Base-by-base conservation (phyloP, 2,888 invertebrate genomes). In the Volucella bombylans region DNA sequence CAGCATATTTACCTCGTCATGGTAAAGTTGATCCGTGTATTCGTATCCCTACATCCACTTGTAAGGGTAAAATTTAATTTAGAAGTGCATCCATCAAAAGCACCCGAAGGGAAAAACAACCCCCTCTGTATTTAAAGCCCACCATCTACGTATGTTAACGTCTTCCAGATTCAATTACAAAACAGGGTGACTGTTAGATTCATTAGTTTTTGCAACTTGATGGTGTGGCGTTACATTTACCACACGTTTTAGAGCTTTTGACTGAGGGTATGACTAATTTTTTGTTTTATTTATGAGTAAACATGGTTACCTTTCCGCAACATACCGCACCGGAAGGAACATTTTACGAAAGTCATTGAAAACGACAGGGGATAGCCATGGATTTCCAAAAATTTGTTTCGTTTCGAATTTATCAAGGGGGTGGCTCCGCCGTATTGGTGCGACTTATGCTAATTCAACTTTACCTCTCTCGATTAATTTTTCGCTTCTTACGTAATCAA, bases 71-170 rank as follows among this genome's bases (percentile, higher is more conserved):
- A 86, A 86, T 82, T 81, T 86, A 86, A 86, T 86, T 86, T 86
- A 64, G 81, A 86, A 86, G 80, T 86, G 86, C 86, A 86, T 86
- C 81, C 86, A 86, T 86, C 86, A 86, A 77, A 73, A 65, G 68
- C 80, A 61, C 65, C 71, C 74, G 74, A 71, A 76, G 71, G 79
- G 80, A 23, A 67, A 72, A 72, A 72, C 23, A 15, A 61, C 39
- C 31, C 64, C 81, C 74, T 69, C 64, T 65, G 65, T 71, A 49
- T 71, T 71, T 18, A 68, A 67, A 57, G 52, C 65, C 71, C 49
- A 55, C 74, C 61, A 76, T 55, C 72, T 77, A 67, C 55, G 69
- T 49, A 62, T 62, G 80, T 47, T 62, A 80, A 77, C 74, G 79
- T 80, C 85, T 85, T 80, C 71, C 74, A 68, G 76, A 85, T 85